Conservation (phyloP, 2,888 invertebrate genomes). For the Phragmatobia fuliginosa region DNA sequence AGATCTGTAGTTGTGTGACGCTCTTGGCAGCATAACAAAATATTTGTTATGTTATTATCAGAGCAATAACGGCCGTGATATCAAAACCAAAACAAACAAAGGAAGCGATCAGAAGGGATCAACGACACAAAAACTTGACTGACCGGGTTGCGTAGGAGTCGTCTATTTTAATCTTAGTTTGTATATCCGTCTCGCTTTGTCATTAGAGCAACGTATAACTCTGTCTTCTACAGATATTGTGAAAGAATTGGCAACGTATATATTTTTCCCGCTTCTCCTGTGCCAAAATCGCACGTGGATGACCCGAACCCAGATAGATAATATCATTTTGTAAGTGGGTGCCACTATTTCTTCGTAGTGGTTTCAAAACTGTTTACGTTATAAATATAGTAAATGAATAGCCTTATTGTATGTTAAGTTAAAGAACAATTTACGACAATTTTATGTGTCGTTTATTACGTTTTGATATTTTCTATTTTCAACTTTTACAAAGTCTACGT, state of each 20-base stretch:
- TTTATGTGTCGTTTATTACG: not conserved
- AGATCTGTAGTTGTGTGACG: conserved; percentile 23
- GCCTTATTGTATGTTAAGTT: not conserved
- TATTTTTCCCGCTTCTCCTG: conserved; percentile 65
- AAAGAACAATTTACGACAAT: not conserved
- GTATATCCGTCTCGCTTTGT: conserved; percentile 61
- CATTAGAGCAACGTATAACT: conserved; percentile 42
- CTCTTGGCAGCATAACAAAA: conserved; percentile 45
- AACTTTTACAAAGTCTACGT: not conserved
- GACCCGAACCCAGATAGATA: conserved; percentile 60
- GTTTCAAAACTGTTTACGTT: conserved; percentile 31
- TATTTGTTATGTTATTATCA: conserved; percentile 32
- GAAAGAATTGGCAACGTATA: conserved; percentile 81
- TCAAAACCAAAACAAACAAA: conserved; percentile 69
- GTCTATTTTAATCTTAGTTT: conserved; percentile 79
- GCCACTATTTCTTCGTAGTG: conserved; percentile 19
- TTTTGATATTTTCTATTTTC: not conserved
- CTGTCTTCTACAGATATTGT: conserved; percentile 68
- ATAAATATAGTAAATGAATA: conserved; percentile 25
- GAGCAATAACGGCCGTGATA: conserved; percentile 41
- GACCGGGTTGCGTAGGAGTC: conserved; percentile 77
- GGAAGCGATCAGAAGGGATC: conserved; percentile 72
- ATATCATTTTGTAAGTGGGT: conserved; percentile 41
- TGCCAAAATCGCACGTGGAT: conserved; percentile 82
- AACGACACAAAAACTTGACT: conserved; percentile 76